These are phyloP conservation scores for Rhinoraja longicauda DNA, from an alignment of 2,797 vertebrate genomes.

Conservation along the genomic window DNA sequence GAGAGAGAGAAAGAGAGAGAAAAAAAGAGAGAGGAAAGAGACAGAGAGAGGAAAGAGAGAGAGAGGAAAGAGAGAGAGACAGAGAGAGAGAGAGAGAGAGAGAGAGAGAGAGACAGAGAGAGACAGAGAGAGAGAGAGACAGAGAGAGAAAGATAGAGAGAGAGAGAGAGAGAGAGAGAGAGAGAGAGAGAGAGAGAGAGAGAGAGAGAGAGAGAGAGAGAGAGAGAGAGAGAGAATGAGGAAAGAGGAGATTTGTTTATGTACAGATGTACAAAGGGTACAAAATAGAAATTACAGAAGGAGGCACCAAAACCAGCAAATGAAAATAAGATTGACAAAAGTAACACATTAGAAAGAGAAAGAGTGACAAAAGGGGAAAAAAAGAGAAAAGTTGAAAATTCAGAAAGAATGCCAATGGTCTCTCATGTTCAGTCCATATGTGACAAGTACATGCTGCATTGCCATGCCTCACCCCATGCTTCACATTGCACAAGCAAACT, in stretches of 20 bases:
- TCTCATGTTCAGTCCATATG: constrained; percentile 66
- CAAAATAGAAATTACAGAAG: constrained; percentile 45
- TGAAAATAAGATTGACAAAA: constrained; percentile 56
- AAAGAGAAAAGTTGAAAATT: constrained; percentile 67
- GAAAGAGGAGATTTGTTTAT: constrained; percentile 44
- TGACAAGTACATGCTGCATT: constrained; percentile 61
- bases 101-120: constrained; percentile 43
- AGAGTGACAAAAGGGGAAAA: constrained; percentile 69
- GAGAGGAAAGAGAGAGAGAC: constrained; percentile 44
- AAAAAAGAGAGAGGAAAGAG: constrained; percentile 44
- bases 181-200: constrained; percentile 44
- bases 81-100: constrained; percentile 44
- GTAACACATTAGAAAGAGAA: constrained; percentile 59
- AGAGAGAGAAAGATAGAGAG: constrained; percentile 44
- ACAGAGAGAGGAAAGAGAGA: constrained; percentile 43
- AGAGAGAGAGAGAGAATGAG: constrained; percentile 43
- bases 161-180: constrained; percentile 43
- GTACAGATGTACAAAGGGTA: constrained; percentile 28
- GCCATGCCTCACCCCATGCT: constrained; percentile 63
- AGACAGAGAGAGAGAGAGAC: constrained; percentile 44
- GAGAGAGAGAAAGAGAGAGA: constrained; percentile 44
- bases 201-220: constrained; percentile 44
- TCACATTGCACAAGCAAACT: constrained; percentile 61
- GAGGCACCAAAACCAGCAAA: constrained; percentile 43
- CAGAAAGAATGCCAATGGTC: constrained; percentile 61